A percentile compares a stretch with the other conserved stretches of the same genome.
Evolutionary conservation across 2,797 vertebrate genomes (phyloP).

Genomic region (Pangasius mekongensis): DNA sequence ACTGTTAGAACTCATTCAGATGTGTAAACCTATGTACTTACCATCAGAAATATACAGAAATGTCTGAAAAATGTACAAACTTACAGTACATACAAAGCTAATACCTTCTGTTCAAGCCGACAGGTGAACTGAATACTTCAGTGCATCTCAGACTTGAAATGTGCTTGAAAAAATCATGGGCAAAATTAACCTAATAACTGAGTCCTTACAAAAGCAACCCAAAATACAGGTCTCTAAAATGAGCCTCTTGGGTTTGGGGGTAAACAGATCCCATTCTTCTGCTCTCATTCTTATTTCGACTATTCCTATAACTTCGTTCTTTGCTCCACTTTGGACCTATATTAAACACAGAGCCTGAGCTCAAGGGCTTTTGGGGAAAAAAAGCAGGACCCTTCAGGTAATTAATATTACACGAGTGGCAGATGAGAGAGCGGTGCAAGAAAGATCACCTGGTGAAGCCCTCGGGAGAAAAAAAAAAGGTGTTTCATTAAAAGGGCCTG

Average conservation of each 20-base stretch:
- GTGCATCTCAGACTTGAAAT: neutral
- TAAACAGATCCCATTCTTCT: constrained; percentile 53
- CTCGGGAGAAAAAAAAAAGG: constrained; percentile 76
- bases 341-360: constrained; percentile 61
- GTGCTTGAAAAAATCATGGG: neutral
- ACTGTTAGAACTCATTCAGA: neutral
- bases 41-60: neutral
- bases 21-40: neutral
- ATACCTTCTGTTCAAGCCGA: neutral
- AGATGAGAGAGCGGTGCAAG: constrained; percentile 82
- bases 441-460: constrained; percentile 94
- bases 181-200: neutral
- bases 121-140: neutral
- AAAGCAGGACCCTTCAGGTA: constrained; percentile 87
- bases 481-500: constrained; percentile 89
- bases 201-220: constrained; percentile 62
- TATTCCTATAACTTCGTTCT: constrained; percentile 70
- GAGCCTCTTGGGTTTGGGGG: constrained; percentile 51
- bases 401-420: constrained; percentile 88
- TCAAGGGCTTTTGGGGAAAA: constrained; percentile 71
- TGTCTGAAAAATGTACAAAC: neutral
- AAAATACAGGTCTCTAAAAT: constrained; percentile 69
- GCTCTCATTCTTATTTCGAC: constrained; percentile 73
- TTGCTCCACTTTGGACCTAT: constrained; percentile 63
- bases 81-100: no score